Evolutionary conservation across 2,888 invertebrate species (phyloP).

Genomic region (Dryomyza anilis): DNA sequence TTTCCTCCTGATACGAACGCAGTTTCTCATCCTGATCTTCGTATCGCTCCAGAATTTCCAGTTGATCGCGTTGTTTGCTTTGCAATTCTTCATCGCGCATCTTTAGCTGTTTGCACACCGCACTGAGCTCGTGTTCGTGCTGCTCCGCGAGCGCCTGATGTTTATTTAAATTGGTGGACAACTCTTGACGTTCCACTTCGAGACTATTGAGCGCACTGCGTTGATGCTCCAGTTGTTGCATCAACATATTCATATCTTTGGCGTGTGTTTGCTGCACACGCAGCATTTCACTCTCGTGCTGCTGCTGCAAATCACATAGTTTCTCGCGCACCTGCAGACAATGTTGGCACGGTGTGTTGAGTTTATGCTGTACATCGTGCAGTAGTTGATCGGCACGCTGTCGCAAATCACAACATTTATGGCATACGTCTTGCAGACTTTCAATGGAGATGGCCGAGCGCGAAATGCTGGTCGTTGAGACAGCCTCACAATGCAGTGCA

Average conservation of each 20-base stretch:
- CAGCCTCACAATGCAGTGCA: slow-evolving; percentile 45
- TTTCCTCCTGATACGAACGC: slow-evolving; percentile 42
- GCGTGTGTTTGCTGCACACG: slow-evolving; percentile 59
- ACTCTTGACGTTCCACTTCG: slow-evolving; percentile 43
- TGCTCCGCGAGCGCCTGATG: slow-evolving; percentile 56
- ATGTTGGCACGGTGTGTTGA: slow-evolving; percentile 60
- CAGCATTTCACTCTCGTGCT: slow-evolving; percentile 59
- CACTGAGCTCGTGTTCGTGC: slow-evolving; percentile 50
- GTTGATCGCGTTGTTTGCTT: slow-evolving; percentile 40
- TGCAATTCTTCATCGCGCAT: slow-evolving; percentile 51
- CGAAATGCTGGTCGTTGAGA: slow-evolving; percentile 36
- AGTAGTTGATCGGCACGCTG: slow-evolving; percentile 64
- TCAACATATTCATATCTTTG: slow-evolving; percentile 44
- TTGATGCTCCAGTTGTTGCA: slow-evolving; percentile 50
- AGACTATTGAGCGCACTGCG: slow-evolving; percentile 42
- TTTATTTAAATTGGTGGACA: slow-evolving; percentile 50
- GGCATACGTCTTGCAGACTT: slow-evolving; percentile 65
- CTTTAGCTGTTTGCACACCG: slow-evolving; percentile 43
- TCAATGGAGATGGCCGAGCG: slow-evolving; percentile 49
- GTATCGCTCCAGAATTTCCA: slow-evolving; percentile 44
- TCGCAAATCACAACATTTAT: slow-evolving; percentile 66
- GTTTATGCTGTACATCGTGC: slow-evolving; percentile 48
- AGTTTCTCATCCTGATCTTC: slow-evolving; percentile 44
- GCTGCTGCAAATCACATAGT: slow-evolving; percentile 56
- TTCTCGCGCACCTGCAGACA: slow-evolving; percentile 62